Conservation (phyloP, 2,113 vertebrate genomes). For the Erythrolamprus reginae region DNA sequence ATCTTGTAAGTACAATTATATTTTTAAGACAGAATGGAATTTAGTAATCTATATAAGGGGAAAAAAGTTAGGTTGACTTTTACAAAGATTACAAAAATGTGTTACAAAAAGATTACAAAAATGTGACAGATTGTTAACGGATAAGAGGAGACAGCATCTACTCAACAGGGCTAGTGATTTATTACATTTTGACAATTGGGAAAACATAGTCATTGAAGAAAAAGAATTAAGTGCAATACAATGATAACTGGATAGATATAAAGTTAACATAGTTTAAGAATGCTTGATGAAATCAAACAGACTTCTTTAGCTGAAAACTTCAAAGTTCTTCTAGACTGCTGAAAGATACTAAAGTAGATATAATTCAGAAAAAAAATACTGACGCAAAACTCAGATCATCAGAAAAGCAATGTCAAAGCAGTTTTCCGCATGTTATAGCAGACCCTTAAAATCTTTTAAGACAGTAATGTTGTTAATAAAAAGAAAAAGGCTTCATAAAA, state of each 20-base stretch:
- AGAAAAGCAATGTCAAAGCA: neutral
- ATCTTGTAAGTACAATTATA: conserved; percentile 3
- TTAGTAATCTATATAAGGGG: no score
- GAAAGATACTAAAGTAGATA: neutral
- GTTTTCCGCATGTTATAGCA: neutral
- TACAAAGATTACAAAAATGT: conserved; percentile 17
- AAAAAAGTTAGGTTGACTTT: conserved; percentile 15
- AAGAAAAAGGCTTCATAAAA: neutral
- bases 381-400: neutral
- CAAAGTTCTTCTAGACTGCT: neutral
- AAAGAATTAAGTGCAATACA: conserved; percentile 6
- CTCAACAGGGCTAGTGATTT: conserved; percentile 9
- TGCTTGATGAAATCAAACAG: neutral
- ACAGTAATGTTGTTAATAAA: neutral
- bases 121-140: conserved; percentile 29
- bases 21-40: neutral
- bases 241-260: conserved; percentile 15
- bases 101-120: conserved; percentile 22
- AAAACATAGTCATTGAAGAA: conserved; percentile 21
- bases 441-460: neutral
- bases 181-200: conserved; percentile 24
- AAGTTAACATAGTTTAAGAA: conserved; percentile 10
- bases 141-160: conserved; percentile 9
- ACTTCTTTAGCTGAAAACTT: neutral
- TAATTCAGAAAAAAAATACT: neutral